Evolutionary conservation across 2,888 invertebrate genomes (phyloP).

Genomic region (Watsonalla binaria): DNA sequence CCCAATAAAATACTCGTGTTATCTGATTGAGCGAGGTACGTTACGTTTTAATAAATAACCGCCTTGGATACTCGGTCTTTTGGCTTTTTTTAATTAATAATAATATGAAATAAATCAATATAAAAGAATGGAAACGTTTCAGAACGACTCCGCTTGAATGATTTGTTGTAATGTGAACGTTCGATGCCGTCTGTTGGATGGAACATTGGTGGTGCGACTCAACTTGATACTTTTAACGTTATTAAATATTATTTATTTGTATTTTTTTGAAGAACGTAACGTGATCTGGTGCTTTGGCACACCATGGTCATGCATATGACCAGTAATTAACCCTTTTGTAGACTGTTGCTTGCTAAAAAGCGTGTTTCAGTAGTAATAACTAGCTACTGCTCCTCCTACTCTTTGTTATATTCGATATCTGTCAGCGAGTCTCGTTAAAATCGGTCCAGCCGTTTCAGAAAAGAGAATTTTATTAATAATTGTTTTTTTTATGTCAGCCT

Average conservation of each 20-base stretch:
- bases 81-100: slow-evolving; percentile 65
- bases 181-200: slow-evolving; percentile 50
- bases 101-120: slow-evolving; percentile 76
- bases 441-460: too few species aligned
- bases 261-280: not conserved
- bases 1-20: slow-evolving; percentile 54
- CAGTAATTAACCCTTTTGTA: too few species aligned
- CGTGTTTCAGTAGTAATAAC: too few species aligned
- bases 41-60: slow-evolving; percentile 68
- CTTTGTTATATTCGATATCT: too few species aligned
- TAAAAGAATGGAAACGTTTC: slow-evolving; percentile 72
- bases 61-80: slow-evolving; percentile 17
- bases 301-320: too few species aligned
- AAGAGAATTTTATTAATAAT: too few species aligned
- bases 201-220: not conserved
- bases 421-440: too few species aligned
- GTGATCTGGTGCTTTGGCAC: too few species aligned
- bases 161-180: slow-evolving; percentile 75
- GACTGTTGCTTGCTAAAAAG: too few species aligned
- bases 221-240: slow-evolving; percentile 46
- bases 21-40: slow-evolving; percentile 64
- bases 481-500: too few species aligned
- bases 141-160: slow-evolving; percentile 67
- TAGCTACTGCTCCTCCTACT: too few species aligned
- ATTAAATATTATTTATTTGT: not conserved